phyloP scores from a whole-genome alignment of 1,140 invertebrate species.

The Lepidurus apus region DNA sequence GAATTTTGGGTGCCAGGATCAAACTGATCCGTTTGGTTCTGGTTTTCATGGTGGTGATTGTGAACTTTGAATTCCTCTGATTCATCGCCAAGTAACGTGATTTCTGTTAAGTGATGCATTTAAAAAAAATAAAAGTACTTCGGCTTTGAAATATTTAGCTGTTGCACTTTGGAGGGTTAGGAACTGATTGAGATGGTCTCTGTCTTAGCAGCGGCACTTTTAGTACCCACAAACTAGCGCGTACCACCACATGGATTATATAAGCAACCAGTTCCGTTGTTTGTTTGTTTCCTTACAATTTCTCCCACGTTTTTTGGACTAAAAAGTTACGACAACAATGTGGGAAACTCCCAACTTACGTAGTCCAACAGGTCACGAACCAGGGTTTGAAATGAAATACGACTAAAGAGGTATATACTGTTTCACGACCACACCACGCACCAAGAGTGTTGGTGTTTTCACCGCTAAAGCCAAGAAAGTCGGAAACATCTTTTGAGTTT shows the following conservation, averaged over 20 bases:
- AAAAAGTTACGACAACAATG: background rate
- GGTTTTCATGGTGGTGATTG: background rate
- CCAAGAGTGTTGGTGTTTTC: too few relatives aligned
- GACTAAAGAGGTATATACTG: too few relatives aligned
- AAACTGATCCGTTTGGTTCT: background rate
- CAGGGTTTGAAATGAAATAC: too few relatives aligned
- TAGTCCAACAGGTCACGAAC: background rate
- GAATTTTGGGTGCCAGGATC: background rate
- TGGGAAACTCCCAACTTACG: background rate
- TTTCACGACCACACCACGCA: too few relatives aligned
- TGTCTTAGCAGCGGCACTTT: too few relatives aligned
- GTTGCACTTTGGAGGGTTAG: background rate
- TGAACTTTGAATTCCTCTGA: background rate
- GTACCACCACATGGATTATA: background rate
- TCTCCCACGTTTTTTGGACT: background rate
- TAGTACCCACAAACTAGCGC: too few relatives aligned
- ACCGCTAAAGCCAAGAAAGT: too few relatives aligned
- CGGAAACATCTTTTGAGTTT: background rate
- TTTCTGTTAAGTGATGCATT: conserved; percentile 10
- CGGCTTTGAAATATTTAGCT: background rate
- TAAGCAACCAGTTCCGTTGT: background rate
- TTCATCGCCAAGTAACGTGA: background rate
- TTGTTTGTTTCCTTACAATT: background rate
- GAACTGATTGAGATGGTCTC: background rate
- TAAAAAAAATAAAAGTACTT: background rate